A percentile compares a stretch with the other conserved stretches of the same genome.
These are phyloP conservation scores for Orthosia cruda DNA, from an alignment of 2,888 invertebrate species.

Conservation along the genomic window DNA sequence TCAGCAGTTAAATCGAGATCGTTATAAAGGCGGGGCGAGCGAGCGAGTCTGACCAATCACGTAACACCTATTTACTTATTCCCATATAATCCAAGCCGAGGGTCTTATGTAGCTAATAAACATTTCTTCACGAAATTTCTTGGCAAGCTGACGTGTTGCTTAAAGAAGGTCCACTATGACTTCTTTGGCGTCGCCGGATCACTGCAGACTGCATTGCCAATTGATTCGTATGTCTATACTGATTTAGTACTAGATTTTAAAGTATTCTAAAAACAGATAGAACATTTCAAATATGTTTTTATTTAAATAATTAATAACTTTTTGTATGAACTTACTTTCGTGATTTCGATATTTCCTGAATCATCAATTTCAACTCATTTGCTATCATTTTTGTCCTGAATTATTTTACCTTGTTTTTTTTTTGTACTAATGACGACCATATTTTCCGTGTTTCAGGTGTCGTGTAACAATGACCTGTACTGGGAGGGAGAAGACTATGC, in stretches of 20 bases:
- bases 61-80: constrained; percentile 79
- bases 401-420: neutral
- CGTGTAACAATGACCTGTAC: constrained; percentile 83
- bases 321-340: no score
- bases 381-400: no score
- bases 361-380: neutral
- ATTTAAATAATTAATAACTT: no score
- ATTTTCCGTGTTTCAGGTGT: constrained; percentile 77
- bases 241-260: neutral
- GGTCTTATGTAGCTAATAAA: constrained; percentile 72
- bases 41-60: constrained; percentile 79
- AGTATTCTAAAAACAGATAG: neutral
- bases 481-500: constrained; percentile 86
- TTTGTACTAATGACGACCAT: neutral
- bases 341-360: neutral
- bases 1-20: constrained; percentile 82
- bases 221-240: neutral
- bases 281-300: no score
- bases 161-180: neutral
- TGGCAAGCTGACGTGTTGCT: neutral
- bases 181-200: neutral
- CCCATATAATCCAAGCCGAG: constrained; percentile 74
- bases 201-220: neutral
- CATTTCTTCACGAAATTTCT: constrained; percentile 65
- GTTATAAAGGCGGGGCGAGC: constrained; percentile 86